These are phyloP conservation scores for Listronotus bonariensis DNA, from an alignment of 1,140 invertebrate genomes.

Conservation along the genomic window DNA sequence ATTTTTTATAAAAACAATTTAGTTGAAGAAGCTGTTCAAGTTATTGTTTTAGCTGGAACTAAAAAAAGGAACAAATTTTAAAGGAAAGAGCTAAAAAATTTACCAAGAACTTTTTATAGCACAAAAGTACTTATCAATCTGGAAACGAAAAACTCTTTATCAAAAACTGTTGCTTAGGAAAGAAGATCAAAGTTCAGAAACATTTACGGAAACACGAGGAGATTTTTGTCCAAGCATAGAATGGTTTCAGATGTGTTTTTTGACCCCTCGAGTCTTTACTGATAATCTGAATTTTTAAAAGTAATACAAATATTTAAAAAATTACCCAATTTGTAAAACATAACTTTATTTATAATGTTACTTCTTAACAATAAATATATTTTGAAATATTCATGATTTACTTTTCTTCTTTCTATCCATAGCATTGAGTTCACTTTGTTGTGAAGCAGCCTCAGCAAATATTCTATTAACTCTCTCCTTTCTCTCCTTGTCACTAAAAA, in stretches of 20 bases:
- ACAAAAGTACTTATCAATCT: constrained; percentile 41
- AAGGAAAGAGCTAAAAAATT: constrained; percentile 7
- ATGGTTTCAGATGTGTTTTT: constrained; percentile 27
- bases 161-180: constrained; percentile 1
- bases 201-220: not conserved
- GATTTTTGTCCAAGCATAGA: constrained; percentile 8
- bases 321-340: constrained; percentile 1
- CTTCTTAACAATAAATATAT: not conserved
- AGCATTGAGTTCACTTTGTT: constrained; percentile 83
- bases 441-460: constrained; percentile 74
- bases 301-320: too few species aligned
- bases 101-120: constrained; percentile 31
- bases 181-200: not conserved
- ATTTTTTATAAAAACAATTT: constrained; percentile 29
- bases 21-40: constrained; percentile 25
- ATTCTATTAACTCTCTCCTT: constrained; percentile 84
- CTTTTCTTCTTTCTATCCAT: constrained; percentile 63
- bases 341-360: not conserved
- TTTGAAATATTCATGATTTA: constrained; percentile 19
- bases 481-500: constrained; percentile 72
- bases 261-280: constrained; percentile 15
- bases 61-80: constrained; percentile 24
- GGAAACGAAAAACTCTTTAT: constrained; percentile 38
- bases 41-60: constrained; percentile 29
- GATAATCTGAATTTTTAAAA: constrained; percentile 2